Evolutionary conservation across 2,797 vertebrate species (phyloP).

Genomic region (Alcedo quadribrachys): DNA sequence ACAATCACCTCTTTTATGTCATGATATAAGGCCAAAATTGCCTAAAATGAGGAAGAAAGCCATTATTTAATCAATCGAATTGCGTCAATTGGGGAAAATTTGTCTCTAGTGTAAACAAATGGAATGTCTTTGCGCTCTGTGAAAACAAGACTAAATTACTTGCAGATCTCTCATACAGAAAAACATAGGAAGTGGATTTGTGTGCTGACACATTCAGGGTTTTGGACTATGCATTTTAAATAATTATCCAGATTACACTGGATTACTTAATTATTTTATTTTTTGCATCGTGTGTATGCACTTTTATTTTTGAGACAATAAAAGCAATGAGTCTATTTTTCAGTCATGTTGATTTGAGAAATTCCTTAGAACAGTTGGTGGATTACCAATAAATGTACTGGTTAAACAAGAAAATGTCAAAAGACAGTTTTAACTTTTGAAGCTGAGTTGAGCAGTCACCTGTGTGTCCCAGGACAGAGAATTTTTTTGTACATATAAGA

Average conservation of each 20-base stretch:
- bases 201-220: constrained; percentile 69
- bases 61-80: constrained; percentile 93
- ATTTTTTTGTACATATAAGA: background rate
- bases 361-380: background rate
- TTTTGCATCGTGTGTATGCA: background rate
- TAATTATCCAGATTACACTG: constrained; percentile 74
- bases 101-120: constrained; percentile 88
- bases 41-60: constrained; percentile 86
- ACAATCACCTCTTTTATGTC: constrained; percentile 75
- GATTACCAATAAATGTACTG: background rate
- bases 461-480: background rate
- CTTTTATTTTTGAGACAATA: constrained; percentile 8
- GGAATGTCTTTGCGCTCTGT: constrained; percentile 76
- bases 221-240: constrained; percentile 67
- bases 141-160: constrained; percentile 85
- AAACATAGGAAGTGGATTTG: constrained; percentile 73
- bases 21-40: constrained; percentile 79
- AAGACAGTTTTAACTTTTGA: background rate
- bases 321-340: background rate
- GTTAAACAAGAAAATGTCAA: background rate
- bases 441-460: background rate
- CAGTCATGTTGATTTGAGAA: background rate
- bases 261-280: constrained; percentile 54
- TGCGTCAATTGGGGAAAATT: constrained; percentile 87
- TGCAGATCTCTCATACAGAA: constrained; percentile 77